Percentiles rank a stretch among this genome's conserved stretches.
Conservation (phyloP, 35 echinoderm and acorn worm genomes). For the Ophioderma brevispina region DNA sequence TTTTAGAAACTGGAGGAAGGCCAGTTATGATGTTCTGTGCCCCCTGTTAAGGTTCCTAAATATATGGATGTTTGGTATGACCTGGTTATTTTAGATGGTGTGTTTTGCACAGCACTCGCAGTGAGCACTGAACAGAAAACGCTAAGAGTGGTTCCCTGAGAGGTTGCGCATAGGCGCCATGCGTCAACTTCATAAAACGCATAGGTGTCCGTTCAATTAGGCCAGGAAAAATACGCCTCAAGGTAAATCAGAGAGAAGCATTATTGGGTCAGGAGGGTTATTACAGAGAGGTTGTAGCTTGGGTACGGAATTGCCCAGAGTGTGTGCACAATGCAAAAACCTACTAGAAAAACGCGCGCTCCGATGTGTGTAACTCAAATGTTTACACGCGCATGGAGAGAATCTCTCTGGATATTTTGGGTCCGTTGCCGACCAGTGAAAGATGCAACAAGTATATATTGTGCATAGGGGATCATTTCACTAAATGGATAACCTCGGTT, state of each 20-base stretch:
- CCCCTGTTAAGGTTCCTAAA: constrained; percentile 1
- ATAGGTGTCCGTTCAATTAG: neutral
- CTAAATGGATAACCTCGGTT: constrained; percentile 28
- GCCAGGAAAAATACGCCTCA: neutral
- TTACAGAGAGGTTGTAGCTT: neutral
- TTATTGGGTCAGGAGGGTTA: constrained; percentile 12
- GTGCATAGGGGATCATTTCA: constrained; percentile 55
- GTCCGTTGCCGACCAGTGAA: constrained; percentile 18
- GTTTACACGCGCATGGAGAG: constrained; percentile 24
- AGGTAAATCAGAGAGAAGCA: neutral
- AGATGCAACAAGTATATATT: constrained; percentile 38
- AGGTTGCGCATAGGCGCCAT: neutral
- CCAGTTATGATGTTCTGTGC: neutral
- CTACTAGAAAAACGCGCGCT: neutral
- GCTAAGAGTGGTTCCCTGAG: neutral
- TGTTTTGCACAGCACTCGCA: neutral
- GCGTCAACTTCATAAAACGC: neutral
- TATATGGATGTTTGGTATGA: constrained; percentile 7
- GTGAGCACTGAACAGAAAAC: neutral
- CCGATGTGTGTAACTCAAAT: neutral
- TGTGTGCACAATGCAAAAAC: neutral
- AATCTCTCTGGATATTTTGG: constrained; percentile 34
- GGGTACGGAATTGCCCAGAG: neutral
- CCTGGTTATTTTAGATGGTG: neutral
- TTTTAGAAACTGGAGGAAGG: neutral